Conservation (phyloP, 2,797 vertebrate species). For the Eulemur rubriventer region DNA sequence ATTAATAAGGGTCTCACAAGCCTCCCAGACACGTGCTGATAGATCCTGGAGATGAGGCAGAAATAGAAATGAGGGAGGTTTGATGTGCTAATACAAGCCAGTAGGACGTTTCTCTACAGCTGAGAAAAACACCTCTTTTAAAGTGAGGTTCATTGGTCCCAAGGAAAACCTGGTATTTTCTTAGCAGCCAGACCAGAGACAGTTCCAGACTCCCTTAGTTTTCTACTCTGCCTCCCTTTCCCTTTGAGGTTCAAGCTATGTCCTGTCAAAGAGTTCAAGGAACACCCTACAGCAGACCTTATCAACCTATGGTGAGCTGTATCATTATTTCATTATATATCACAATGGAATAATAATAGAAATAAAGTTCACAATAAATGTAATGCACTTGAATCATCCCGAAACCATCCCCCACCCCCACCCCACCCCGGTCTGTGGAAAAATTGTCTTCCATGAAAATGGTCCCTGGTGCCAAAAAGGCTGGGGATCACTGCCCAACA, state of each 20-base stretch:
- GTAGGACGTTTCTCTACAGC: neutral
- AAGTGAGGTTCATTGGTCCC: neutral
- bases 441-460: too few species aligned
- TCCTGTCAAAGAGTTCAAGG: neutral
- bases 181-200: neutral
- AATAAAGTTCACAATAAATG: too few species aligned
- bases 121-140: neutral
- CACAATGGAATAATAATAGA: too few species aligned
- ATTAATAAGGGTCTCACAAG: neutral
- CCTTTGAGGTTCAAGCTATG: neutral
- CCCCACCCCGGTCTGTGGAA: too few species aligned
- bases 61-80: neutral
- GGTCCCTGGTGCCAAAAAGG: too few species aligned
- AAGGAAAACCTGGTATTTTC: neutral
- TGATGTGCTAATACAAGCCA: neutral
- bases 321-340: too few species aligned
- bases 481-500: neutral
- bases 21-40: neutral
- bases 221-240: neutral
- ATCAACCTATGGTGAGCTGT: too few species aligned
- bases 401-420: too few species aligned
- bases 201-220: neutral
- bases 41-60: neutral
- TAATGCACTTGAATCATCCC: too few species aligned
- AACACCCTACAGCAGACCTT: rapidly evolving